Base-by-base conservation (phyloP, 1,140 invertebrate species). In the Lanistes nyassanus region DNA sequence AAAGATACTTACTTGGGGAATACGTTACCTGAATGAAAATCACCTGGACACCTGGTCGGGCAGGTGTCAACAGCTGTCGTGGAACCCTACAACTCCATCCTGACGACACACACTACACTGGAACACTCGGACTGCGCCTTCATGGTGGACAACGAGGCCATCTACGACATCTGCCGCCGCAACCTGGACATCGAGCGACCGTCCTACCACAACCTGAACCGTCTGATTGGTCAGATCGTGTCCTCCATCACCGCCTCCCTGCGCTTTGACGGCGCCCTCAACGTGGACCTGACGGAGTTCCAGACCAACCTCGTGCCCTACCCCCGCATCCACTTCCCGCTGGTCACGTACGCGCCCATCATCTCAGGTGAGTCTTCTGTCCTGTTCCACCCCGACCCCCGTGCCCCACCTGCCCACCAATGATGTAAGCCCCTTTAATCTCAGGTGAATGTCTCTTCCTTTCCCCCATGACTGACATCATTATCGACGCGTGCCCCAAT, bases 161-260 rank as follows among this genome's bases (percentile, higher is more conserved):
- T 97, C 84, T 97, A 96, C 80, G 95, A 97, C 86, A 96, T 97
- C 87, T 97, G 96, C 89, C 91, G 94, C 60, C 92, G 94, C 60
- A 96, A 96, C 86, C 87, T 97, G 70, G 87, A 88, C 69, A 88
- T 88, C 42, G 85, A 86, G 39, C 71, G 86, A 13, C 88, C 88
- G 21, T 78, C 85, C 13, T 89, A 88, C 77, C 83, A 75, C 34
- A 89, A 89, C 78, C 76, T 89, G 26, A 89, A 89, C 75, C 78
- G 88, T 58, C 77, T 89, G 26, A 87, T 89, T 67, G 84, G 85
- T 55, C 89, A 91, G 85, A 87, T 91, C 42, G 90, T 89, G 47
- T 92, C 92, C 13, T 91, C 92, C 42, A 47, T 47, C 5, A 60
- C 56, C 23, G 56, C 56, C 11, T 60, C 56, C 23, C 29, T 60